phyloP scores from a whole-genome alignment of 2,888 invertebrate genomes.

The Meloe dianella region DNA sequence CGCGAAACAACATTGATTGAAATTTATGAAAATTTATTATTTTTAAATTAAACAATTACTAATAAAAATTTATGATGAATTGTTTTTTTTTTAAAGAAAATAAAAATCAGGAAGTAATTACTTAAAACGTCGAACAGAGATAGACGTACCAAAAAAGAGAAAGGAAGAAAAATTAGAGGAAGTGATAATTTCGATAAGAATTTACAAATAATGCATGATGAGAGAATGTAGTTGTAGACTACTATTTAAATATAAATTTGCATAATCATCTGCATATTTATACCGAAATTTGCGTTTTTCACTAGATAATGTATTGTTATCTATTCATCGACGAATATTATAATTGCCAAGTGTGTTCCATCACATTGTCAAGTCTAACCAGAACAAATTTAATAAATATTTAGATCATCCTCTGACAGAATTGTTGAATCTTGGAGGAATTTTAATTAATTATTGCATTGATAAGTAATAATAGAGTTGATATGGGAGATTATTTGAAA shows the following conservation, averaged over 20 bases:
- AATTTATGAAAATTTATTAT: neutral
- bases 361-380: neutral
- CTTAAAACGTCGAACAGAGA: neutral
- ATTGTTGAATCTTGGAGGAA: no score
- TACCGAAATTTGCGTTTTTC: neutral
- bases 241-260: slow-evolving; percentile 2
- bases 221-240: neutral
- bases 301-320: slow-evolving; percentile 1
- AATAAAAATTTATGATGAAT: neutral
- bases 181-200: slow-evolving; percentile 8
- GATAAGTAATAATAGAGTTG: neutral
- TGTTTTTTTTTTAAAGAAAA: neutral
- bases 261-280: slow-evolving; percentile 1
- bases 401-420: no score
- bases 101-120: slow-evolving; percentile 4
- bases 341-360: neutral
- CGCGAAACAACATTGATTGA: neutral
- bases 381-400: no score
- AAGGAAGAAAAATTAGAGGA: neutral
- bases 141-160: neutral
- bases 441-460: neutral
- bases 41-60: neutral
- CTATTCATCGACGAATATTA: neutral
- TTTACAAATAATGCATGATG: slow-evolving; percentile 4
- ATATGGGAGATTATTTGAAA: neutral